These are phyloP conservation scores for Matsumyia berberina DNA, from an alignment of 2,888 invertebrate genomes.

Conservation along the genomic window DNA sequence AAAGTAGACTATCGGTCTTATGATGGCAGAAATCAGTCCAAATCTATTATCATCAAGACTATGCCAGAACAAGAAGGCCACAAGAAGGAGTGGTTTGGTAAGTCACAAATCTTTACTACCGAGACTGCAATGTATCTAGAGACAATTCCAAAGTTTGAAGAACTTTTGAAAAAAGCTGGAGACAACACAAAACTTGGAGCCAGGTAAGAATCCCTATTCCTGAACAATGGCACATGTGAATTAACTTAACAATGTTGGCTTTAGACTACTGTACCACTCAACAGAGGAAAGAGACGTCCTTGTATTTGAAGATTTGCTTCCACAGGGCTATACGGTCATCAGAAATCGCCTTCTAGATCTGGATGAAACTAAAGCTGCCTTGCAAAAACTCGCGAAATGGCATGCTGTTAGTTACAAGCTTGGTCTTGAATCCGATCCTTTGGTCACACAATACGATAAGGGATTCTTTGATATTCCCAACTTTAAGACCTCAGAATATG, in stretches of 20 bases:
- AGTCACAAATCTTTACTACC: conserved; percentile 65
- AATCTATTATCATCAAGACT: conserved; percentile 72
- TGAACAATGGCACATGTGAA: too few relatives aligned
- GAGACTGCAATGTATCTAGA: conserved; percentile 74
- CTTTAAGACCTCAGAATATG: conserved; percentile 23
- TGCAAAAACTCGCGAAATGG: conserved; percentile 70
- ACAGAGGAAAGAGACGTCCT: conserved; percentile 31
- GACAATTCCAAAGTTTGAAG: conserved; percentile 74
- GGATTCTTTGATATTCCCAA: conserved; percentile 35
- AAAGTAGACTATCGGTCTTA: conserved; percentile 4
- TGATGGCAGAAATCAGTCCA: neutral
- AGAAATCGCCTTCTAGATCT: conserved; percentile 55
- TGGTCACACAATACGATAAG: conserved; percentile 18
- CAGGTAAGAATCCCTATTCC: conserved; percentile 49
- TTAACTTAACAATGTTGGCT: neutral
- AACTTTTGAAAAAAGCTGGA: conserved; percentile 55
- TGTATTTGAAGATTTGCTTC: conserved; percentile 69
- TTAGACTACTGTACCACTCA: conserved; percentile 42
- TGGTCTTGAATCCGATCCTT: conserved; percentile 32
- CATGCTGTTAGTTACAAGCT: conserved; percentile 76
- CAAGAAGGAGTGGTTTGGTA: conserved; percentile 58
- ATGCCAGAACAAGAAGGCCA: conserved; percentile 62
- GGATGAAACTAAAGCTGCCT: conserved; percentile 58
- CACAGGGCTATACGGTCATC: conserved; percentile 50
- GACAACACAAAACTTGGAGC: conserved; percentile 70